phyloP scores from a whole-genome alignment of 2,113 vertebrate species.

The Phalacrocorax brasilianus region DNA sequence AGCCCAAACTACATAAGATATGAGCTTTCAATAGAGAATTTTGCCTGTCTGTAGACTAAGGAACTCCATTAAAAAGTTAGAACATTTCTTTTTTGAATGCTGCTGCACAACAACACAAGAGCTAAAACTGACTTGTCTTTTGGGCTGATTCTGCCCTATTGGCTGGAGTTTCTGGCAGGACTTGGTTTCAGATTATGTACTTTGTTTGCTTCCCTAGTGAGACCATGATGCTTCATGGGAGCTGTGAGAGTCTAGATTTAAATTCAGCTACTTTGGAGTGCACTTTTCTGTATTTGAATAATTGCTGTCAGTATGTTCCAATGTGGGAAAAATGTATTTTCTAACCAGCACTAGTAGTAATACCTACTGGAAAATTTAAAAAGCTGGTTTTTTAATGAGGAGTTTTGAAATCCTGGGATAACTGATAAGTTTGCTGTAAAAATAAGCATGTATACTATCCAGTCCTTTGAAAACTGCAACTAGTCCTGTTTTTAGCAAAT shows the following conservation, averaged over 20 bases:
- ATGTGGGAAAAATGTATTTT: background rate
- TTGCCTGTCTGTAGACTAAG: background rate
- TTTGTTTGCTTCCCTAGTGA: background rate
- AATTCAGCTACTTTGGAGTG: background rate
- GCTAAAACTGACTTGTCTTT: background rate
- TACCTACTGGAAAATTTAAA: background rate
- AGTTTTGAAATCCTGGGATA: background rate
- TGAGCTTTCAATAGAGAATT: background rate
- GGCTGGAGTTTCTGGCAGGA: background rate
- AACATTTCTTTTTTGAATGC: background rate
- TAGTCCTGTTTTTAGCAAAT: background rate
- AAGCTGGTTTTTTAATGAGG: background rate
- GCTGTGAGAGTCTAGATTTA: background rate
- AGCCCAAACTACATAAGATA: background rate
- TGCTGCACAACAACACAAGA: background rate
- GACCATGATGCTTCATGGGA: background rate
- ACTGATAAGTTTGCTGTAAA: background rate
- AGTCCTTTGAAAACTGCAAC: background rate
- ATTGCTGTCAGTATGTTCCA: background rate
- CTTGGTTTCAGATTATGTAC: background rate
- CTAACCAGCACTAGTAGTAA: background rate
- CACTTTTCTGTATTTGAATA: background rate
- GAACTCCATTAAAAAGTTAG: background rate
- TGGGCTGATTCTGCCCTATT: background rate
- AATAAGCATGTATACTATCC: background rate